These are phyloP conservation scores for Aegotheles bennettii DNA, from an alignment of 2,113 vertebrate genomes.

Conservation along the genomic window DNA sequence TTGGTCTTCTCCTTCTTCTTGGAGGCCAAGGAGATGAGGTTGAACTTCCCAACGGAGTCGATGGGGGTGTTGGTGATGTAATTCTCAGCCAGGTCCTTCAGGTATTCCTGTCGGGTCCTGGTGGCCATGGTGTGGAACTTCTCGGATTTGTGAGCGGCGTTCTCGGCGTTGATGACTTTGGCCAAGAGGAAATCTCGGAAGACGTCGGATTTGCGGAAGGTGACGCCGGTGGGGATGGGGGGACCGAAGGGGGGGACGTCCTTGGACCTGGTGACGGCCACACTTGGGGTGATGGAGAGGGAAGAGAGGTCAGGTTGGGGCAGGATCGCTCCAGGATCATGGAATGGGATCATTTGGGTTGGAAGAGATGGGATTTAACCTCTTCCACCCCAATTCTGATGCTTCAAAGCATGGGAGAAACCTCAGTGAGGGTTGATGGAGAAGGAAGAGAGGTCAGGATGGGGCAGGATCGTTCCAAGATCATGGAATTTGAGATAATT, in stretches of 20 bases:
- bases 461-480: too few species aligned
- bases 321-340: too few species aligned
- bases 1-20: slow-evolving; percentile 81
- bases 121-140: slow-evolving; percentile 97
- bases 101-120: slow-evolving; percentile 88
- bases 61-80: slow-evolving; percentile 85
- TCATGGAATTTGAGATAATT: too few species aligned
- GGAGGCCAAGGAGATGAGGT: slow-evolving; percentile 88
- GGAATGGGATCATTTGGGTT: too few species aligned
- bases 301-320: too few species aligned
- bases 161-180: slow-evolving; percentile 93
- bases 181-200: slow-evolving; percentile 92
- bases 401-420: too few species aligned
- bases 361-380: too few species aligned
- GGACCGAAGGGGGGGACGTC: slow-evolving; percentile 93
- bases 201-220: slow-evolving; percentile 82
- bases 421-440: too few species aligned
- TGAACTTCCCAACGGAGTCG: slow-evolving; percentile 85
- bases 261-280: slow-evolving; percentile 94
- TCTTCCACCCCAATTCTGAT: too few species aligned
- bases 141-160: slow-evolving; percentile 88
- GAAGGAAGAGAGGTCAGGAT: too few species aligned
- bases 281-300: slow-evolving; percentile 59
- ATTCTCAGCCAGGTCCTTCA: slow-evolving; percentile 89
- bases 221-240: slow-evolving; percentile 80